These are phyloP conservation scores for Byasa hedistus DNA, from an alignment of 2,888 invertebrate species.

Conservation along the genomic window DNA sequence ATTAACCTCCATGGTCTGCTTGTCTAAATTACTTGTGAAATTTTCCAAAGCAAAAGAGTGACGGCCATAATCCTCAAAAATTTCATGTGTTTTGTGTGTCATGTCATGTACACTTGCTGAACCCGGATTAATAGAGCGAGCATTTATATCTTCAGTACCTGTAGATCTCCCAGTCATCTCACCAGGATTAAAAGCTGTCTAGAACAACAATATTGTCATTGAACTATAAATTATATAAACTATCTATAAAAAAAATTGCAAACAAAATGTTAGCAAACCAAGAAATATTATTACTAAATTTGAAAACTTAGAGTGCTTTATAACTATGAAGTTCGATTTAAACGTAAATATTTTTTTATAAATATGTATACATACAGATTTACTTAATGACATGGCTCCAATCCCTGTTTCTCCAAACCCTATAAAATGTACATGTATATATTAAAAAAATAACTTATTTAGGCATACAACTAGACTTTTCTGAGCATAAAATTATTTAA, in stretches of 20 bases:
- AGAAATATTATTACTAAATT: too few species aligned
- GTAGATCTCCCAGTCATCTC: constrained; percentile 73
- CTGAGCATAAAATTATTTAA: too few species aligned
- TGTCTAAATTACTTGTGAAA: constrained; percentile 57
- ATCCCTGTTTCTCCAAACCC: constrained; percentile 62
- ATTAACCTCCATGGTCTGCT: constrained; percentile 61
- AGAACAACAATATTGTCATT: constrained; percentile 31
- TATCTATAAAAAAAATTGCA: not conserved
- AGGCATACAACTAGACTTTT: not conserved
- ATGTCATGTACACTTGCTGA: constrained; percentile 4
- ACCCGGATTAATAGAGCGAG: constrained; percentile 32
- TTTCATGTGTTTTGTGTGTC: constrained; percentile 23
- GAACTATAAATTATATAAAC: not conserved
- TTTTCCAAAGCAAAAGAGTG: constrained; percentile 56
- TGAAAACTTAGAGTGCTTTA: too few species aligned
- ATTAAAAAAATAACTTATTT: not conserved
- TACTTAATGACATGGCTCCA: constrained; percentile 55
- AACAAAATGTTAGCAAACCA: not conserved
- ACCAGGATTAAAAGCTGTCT: constrained; percentile 67
- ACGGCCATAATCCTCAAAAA: constrained; percentile 46
- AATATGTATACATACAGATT: constrained; percentile 53
- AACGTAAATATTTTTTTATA: not conserved
- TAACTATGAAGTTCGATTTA: too few species aligned
- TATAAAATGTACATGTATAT: constrained; percentile 35
- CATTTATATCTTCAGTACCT: constrained; percentile 51